A percentile compares a stretch with the other conserved stretches of the same genome.
Conservation (phyloP, 1,140 invertebrate species). For the Eumaeus atala region DNA sequence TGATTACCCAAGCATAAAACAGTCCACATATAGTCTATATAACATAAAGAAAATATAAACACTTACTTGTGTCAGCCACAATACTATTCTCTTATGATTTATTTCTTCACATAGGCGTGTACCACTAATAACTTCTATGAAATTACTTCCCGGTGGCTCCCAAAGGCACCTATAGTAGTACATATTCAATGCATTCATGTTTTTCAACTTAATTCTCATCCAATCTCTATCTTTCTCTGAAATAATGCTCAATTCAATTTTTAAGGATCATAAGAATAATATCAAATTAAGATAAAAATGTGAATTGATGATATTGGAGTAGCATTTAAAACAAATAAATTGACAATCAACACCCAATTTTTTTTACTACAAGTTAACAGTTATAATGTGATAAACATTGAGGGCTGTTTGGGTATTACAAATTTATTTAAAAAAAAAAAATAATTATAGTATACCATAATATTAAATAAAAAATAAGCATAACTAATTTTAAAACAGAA, state of each 20-base stretch:
- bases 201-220: constrained; percentile 47
- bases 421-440: too few species aligned
- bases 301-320: background rate
- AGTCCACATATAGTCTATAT: too few species aligned
- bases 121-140: constrained; percentile 50
- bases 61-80: constrained; percentile 47
- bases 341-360: background rate
- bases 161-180: constrained; percentile 54
- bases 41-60: too few species aligned
- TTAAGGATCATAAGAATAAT: background rate
- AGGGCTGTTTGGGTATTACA: background rate
- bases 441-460: too few species aligned
- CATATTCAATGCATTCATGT: constrained; percentile 51
- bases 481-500: constrained; percentile 8
- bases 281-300: background rate
- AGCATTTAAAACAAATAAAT: background rate
- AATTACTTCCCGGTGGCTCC: constrained; percentile 46
- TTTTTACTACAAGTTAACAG: too few species aligned
- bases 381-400: too few species aligned
- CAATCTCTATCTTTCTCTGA: constrained; percentile 50
- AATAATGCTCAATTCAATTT: constrained; percentile 20
- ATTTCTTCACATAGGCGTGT: constrained; percentile 35
- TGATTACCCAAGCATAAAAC: too few species aligned
- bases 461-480: too few species aligned
- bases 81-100: constrained; percentile 33